A percentile compares a stretch with the other conserved stretches of the same genome.
phyloP scores from a whole-genome alignment of 2,888 invertebrate genomes.

The Oligia strigilis region DNA sequence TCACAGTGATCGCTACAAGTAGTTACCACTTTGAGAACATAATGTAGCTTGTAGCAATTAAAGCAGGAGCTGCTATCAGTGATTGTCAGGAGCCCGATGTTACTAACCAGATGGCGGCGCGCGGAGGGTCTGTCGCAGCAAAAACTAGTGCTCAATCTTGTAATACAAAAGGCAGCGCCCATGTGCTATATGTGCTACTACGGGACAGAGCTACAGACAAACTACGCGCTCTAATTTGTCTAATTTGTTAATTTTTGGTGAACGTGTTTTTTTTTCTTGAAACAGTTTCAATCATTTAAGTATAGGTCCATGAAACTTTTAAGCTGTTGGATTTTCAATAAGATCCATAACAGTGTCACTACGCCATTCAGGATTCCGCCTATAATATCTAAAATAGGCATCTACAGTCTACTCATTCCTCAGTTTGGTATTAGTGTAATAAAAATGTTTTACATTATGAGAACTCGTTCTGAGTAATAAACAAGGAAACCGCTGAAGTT shows the following conservation, averaged over 20 bases:
- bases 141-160: slow-evolving; percentile 71
- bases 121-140: slow-evolving; percentile 85
- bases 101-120: slow-evolving; percentile 88
- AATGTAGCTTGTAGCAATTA: slow-evolving; percentile 70
- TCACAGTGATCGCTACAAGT: slow-evolving; percentile 66
- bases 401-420: slow-evolving; percentile 43
- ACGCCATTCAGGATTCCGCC: background rate
- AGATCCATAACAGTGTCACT: background rate
- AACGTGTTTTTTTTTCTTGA: background rate
- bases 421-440: slow-evolving; percentile 63
- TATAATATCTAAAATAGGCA: slow-evolving; percentile 45
- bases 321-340: background rate
- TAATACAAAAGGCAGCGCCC: slow-evolving; percentile 56
- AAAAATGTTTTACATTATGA: slow-evolving; percentile 73
- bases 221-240: slow-evolving; percentile 23
- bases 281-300: background rate
- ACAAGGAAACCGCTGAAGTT: slow-evolving; percentile 88
- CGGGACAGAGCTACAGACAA: slow-evolving; percentile 10
- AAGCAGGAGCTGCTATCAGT: slow-evolving; percentile 79
- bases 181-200: slow-evolving; percentile 19
- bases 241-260: slow-evolving; percentile 10
- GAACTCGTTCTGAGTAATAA: slow-evolving; percentile 87
- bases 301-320: background rate
- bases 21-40: slow-evolving; percentile 70
- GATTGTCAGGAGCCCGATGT: slow-evolving; percentile 85